These are phyloP conservation scores for Scaptomyza caliginosa DNA, from an alignment of 2,888 invertebrate genomes.

Conservation along the genomic window DNA sequence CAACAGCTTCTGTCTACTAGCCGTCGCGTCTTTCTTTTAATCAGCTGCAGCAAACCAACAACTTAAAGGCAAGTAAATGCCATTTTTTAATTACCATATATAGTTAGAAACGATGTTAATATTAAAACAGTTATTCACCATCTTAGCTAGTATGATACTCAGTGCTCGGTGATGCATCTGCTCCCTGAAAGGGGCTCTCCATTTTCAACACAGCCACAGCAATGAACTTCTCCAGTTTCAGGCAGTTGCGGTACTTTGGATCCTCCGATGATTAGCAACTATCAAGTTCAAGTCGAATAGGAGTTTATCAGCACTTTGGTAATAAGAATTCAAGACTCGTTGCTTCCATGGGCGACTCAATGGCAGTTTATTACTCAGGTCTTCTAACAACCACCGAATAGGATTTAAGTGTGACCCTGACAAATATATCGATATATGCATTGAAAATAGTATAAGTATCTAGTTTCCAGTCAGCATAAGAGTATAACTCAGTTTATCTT, in stretches of 20 bases:
- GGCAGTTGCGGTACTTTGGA: constrained; percentile 26
- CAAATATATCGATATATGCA: too few relatives aligned
- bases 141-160: not conserved
- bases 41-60: constrained; percentile 31
- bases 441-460: too few relatives aligned
- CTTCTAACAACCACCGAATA: too few relatives aligned
- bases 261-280: constrained; percentile 31
- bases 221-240: constrained; percentile 24
- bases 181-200: too few relatives aligned
- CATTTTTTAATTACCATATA: too few relatives aligned
- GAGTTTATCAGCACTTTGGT: constrained; percentile 18
- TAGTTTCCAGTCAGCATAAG: too few relatives aligned
- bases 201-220: not conserved
- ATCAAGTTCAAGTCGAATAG: constrained; percentile 29
- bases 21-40: constrained; percentile 51
- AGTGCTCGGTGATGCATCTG: too few relatives aligned
- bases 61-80: not conserved
- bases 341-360: constrained; percentile 40
- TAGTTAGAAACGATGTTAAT: too few relatives aligned
- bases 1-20: not conserved
- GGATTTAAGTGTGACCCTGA: too few relatives aligned
- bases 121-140: too few relatives aligned
- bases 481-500: too few relatives aligned
- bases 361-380: constrained; percentile 28
- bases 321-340: constrained; percentile 39